These are phyloP conservation scores for Suricata suricatta DNA, from an alignment of 2,113 vertebrate species.

Conservation along the genomic window DNA sequence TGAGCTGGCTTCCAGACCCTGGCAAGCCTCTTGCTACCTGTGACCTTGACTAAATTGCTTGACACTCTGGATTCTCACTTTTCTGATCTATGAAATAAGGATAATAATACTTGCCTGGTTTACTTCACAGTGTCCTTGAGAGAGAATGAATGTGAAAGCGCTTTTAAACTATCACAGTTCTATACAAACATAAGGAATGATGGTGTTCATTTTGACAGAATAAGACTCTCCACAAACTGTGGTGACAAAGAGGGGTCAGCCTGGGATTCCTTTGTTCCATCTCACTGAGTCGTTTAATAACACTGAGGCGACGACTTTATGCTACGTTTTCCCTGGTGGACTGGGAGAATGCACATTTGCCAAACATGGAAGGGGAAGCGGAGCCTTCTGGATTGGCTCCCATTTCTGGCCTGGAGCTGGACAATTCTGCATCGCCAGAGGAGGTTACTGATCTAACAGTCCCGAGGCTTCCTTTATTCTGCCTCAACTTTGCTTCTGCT, in stretches of 20 bases:
- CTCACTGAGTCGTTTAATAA: constrained; percentile 3
- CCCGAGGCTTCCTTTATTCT: not conserved
- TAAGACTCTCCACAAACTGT: not conserved
- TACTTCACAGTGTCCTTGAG: not conserved
- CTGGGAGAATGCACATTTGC: not conserved
- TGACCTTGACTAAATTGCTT: not conserved
- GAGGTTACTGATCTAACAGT: too few relatives aligned
- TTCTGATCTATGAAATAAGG: not conserved
- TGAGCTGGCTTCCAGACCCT: not conserved
- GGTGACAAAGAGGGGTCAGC: not conserved
- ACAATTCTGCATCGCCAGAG: not conserved
- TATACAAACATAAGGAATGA: not conserved
- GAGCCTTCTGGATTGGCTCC: not conserved
- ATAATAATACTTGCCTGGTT: not conserved
- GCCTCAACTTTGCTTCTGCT: not conserved
- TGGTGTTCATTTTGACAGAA: not conserved
- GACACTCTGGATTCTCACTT: not conserved
- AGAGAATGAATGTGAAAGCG: not conserved
- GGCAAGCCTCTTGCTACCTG: not conserved
- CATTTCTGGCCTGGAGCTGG: not conserved
- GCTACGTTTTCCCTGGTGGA: not conserved
- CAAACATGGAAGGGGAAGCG: not conserved
- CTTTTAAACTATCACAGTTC: not conserved
- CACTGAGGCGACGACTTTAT: not conserved
- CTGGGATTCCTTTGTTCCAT: not conserved